phyloP scores from a whole-genome alignment of 2,113 vertebrate species.

The Pteruthius melanotis region DNA sequence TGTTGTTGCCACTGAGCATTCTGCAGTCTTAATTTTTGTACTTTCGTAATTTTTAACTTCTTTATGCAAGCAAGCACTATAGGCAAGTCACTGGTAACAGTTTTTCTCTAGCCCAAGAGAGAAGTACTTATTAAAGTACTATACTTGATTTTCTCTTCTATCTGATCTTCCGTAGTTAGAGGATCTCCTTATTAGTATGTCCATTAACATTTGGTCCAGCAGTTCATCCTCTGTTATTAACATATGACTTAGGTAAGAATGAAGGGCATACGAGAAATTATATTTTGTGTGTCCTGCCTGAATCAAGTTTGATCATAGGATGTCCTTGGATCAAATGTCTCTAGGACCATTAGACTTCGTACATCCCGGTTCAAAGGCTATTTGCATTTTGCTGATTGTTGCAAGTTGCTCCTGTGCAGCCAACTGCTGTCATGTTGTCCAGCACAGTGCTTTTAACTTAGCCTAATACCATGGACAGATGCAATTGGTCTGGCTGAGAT shows the following conservation, averaged over 20 bases:
- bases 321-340: neutral
- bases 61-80: neutral
- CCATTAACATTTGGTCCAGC: neutral
- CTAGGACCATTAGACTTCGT: neutral
- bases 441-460: neutral
- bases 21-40: neutral
- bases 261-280: neutral
- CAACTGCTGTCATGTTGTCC: neutral
- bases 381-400: neutral
- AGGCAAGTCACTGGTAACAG: neutral
- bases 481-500: neutral
- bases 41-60: neutral
- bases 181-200: neutral
- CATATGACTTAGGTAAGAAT: neutral
- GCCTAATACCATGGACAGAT: neutral
- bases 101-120: neutral
- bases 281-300: neutral
- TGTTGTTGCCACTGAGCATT: neutral
- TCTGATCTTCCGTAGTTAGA: neutral
- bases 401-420: neutral
- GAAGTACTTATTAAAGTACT: neutral
- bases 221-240: neutral
- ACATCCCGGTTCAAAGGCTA: neutral
- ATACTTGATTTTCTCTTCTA: neutral
- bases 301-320: neutral